These are phyloP conservation scores for Adelges cooleyi DNA, from an alignment of 1,140 invertebrate genomes.

Conservation along the genomic window DNA sequence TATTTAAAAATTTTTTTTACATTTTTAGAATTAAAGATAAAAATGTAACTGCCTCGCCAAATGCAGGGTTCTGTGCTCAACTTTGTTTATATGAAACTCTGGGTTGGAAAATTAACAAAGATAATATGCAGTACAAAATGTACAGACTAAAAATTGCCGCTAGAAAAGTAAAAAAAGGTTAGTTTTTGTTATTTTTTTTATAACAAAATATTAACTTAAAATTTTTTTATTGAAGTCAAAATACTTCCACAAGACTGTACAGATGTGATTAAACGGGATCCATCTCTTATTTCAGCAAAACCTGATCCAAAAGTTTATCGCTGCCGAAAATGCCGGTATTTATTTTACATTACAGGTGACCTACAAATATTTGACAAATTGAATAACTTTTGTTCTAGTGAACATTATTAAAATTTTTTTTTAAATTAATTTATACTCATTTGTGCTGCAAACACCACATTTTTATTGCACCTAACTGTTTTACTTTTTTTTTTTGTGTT, in stretches of 20 bases:
- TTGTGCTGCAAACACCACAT: too few species aligned
- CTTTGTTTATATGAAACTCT: slow-evolving; percentile 64
- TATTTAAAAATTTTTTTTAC: slow-evolving; percentile 25
- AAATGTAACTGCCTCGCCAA: slow-evolving; percentile 54
- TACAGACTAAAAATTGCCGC: slow-evolving; percentile 64
- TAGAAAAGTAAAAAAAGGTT: slow-evolving; percentile 63
- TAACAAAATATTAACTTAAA: neutral
- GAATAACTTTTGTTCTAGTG: too few species aligned
- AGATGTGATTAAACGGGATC: slow-evolving; percentile 66
- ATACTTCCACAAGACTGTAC: slow-evolving; percentile 65
- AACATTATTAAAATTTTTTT: too few species aligned
- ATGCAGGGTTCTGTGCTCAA: slow-evolving; percentile 62
- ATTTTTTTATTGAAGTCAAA: slow-evolving; percentile 46
- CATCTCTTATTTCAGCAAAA: slow-evolving; percentile 56
- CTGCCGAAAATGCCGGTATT: slow-evolving; percentile 60
- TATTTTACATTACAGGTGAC: too few species aligned
- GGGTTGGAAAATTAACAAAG: slow-evolving; percentile 56
- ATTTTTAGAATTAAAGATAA: slow-evolving; percentile 48
- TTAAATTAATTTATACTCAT: too few species aligned
- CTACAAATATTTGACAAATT: too few species aligned
- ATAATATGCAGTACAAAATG: slow-evolving; percentile 59
- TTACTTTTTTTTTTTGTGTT: too few species aligned
- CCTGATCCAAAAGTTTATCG: slow-evolving; percentile 70
- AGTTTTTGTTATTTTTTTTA: too few species aligned
- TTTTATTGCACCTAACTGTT: too few species aligned